phyloP scores from a whole-genome alignment of 2,797 vertebrate species.

The Neopelma chrysocephalum region DNA sequence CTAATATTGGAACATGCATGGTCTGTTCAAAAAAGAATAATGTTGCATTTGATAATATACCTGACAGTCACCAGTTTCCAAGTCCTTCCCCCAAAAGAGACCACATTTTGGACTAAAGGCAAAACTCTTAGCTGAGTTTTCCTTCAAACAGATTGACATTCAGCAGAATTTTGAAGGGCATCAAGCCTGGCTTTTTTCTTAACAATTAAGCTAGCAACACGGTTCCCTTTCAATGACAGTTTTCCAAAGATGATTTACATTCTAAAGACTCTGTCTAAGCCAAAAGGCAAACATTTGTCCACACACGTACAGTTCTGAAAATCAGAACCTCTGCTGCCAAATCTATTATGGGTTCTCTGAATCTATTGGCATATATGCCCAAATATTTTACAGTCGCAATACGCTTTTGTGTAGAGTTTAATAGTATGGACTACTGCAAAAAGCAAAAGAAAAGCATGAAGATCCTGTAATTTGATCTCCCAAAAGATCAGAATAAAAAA shows the following conservation, averaged over 20 bases:
- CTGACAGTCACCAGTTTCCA: not conserved
- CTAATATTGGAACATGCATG: not conserved
- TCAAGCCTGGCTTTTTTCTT: not conserved
- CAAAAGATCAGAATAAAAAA: not conserved
- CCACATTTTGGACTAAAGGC: not conserved
- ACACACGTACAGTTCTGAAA: not conserved
- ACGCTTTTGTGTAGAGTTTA: not conserved
- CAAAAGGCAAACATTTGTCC: not conserved
- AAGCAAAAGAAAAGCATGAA: conserved; percentile 24
- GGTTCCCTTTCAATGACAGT: not conserved
- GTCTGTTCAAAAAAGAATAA: not conserved
- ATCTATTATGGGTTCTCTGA: not conserved
- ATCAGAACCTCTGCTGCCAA: not conserved
- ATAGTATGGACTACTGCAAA: not conserved
- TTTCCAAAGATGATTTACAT: not conserved
- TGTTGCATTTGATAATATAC: not conserved
- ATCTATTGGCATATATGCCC: not conserved
- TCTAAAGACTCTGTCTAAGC: not conserved
- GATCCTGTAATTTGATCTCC: not conserved
- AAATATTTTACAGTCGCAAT: not conserved
- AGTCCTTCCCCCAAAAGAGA: not conserved
- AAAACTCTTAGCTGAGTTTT: not conserved
- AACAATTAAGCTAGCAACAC: not conserved
- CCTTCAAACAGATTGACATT: not conserved
- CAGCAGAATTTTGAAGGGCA: not conserved